Evolutionary conservation across 2,888 invertebrate genomes (phyloP).

Genomic region (Caenorhabditis zanzibari): DNA sequence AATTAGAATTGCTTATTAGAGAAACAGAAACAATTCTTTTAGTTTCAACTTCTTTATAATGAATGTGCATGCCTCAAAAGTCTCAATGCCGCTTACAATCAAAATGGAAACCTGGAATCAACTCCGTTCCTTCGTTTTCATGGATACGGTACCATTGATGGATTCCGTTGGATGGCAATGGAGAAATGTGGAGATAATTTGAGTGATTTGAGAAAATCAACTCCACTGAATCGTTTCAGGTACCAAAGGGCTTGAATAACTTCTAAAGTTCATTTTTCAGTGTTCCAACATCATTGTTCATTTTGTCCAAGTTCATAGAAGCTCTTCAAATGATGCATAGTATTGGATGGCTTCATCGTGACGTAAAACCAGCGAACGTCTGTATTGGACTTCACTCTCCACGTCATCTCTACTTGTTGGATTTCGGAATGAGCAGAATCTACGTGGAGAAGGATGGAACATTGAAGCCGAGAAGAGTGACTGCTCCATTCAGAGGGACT

Average conservation of each 20-base stretch:
- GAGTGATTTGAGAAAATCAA: slow-evolving; percentile 69
- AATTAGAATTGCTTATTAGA: neutral
- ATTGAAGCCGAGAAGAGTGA: slow-evolving; percentile 40
- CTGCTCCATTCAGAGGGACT: slow-evolving; percentile 72
- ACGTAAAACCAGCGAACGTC: slow-evolving; percentile 78
- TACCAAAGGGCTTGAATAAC: neutral
- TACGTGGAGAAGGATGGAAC: slow-evolving; percentile 50
- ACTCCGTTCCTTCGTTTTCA: slow-evolving; percentile 57
- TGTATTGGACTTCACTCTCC: slow-evolving; percentile 69
- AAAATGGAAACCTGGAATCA: neutral
- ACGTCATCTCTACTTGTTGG: slow-evolving; percentile 65
- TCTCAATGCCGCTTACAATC: slow-evolving; percentile 43
- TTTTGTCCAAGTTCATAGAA: slow-evolving; percentile 69
- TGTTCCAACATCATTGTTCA: slow-evolving; percentile 70
- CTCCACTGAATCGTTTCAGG: slow-evolving; percentile 67
- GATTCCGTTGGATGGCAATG: slow-evolving; percentile 67
- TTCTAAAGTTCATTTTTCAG: slow-evolving; percentile 44
- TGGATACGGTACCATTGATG: slow-evolving; percentile 48
- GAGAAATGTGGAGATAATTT: slow-evolving; percentile 75
- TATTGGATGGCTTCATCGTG: slow-evolving; percentile 76
- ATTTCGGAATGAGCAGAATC: slow-evolving; percentile 72
- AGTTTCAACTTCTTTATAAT: slow-evolving; percentile 55
- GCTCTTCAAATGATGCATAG: slow-evolving; percentile 70
- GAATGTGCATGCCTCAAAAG: slow-evolving; percentile 57
- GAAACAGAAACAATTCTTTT: neutral